phyloP scores from a whole-genome alignment of 2,113 vertebrate species.

The Hydrochoerus hydrochaeris region DNA sequence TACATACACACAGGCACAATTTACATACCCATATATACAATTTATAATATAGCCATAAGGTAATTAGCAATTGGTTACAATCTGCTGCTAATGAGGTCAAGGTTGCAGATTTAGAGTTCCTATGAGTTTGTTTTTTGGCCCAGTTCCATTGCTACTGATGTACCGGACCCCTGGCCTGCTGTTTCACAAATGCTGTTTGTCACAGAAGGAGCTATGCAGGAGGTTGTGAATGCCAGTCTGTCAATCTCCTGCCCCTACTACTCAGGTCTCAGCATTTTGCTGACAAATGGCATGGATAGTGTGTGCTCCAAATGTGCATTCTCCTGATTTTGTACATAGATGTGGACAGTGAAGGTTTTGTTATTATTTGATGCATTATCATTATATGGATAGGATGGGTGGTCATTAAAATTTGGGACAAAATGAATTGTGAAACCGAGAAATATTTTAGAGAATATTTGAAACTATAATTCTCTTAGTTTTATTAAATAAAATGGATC shows the following conservation, averaged over 20 bases:
- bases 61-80: conserved; percentile 61
- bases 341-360: not conserved
- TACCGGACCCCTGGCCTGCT: not conserved
- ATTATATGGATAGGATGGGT: not conserved
- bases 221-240: not conserved
- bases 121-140: conserved; percentile 46
- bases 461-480: not conserved
- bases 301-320: not conserved
- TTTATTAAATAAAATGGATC: not conserved
- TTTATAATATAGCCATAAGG: conserved; percentile 43
- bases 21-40: not conserved
- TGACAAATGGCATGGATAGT: not conserved
- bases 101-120: conserved; percentile 36
- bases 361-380: not conserved
- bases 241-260: not conserved
- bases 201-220: not conserved
- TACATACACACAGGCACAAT: not conserved
- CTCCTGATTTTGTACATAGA: not conserved
- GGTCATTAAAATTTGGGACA: not conserved
- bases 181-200: conserved; percentile 38
- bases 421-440: not conserved
- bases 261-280: not conserved
- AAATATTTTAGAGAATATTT: not conserved
- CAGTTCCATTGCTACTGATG: conserved; percentile 19
- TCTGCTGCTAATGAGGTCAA: conserved; percentile 70